These are phyloP conservation scores for Blastobasis lacticolella DNA, from an alignment of 2,888 invertebrate genomes.

Conservation along the genomic window DNA sequence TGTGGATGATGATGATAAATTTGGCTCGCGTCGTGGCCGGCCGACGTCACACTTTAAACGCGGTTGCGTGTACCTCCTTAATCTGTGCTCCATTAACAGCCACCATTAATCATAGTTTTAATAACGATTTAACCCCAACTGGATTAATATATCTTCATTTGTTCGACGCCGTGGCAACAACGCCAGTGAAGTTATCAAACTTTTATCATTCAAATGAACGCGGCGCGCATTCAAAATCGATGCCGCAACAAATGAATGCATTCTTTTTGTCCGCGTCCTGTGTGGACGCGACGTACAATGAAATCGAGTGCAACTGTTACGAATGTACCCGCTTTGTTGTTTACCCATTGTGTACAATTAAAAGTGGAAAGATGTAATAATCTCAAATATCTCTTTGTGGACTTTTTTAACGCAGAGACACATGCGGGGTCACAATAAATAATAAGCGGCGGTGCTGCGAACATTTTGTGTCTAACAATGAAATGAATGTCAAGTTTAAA, in stretches of 20 bases:
- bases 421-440: conserved; percentile 68
- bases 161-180: conserved; percentile 41
- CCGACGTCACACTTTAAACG: conserved; percentile 55
- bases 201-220: conserved; percentile 68
- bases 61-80: conserved; percentile 63
- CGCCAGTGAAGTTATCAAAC: conserved; percentile 40
- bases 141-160: conserved; percentile 73
- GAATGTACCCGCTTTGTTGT: conserved; percentile 63
- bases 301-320: conserved; percentile 63
- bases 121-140: conserved; percentile 73
- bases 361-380: conserved; percentile 70
- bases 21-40: conserved; percentile 44
- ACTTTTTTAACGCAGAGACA: conserved; percentile 51
- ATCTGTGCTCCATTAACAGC: conserved; percentile 65
- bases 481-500: conserved; percentile 66
- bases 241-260: conserved; percentile 50
- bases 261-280: conserved; percentile 27
- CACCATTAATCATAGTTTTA: conserved; percentile 73
- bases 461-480: conserved; percentile 53
- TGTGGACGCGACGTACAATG: conserved; percentile 23
- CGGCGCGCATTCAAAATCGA: conserved; percentile 47
- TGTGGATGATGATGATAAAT: conserved; percentile 66
- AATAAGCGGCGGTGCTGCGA: conserved; percentile 39
- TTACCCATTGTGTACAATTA: conserved; percentile 69
- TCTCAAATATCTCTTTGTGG: conserved; percentile 65